These are phyloP conservation scores for Rhizomys pruinosus DNA, from an alignment of 2,113 vertebrate genomes.

Conservation along the genomic window DNA sequence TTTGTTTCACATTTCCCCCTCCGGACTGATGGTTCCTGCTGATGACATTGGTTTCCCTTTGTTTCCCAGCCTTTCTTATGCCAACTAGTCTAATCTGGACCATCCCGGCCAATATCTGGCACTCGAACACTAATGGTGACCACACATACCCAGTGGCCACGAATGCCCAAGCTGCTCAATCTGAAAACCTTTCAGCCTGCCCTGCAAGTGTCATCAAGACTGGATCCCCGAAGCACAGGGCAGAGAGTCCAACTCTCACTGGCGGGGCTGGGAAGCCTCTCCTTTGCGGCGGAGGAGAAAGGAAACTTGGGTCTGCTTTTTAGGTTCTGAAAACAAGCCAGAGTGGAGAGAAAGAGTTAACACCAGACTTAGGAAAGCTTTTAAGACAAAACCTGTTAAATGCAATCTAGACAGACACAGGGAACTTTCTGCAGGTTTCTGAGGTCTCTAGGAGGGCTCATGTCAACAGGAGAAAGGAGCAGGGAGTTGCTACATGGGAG, in stretches of 20 bases:
- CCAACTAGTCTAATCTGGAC: constrained; percentile 74
- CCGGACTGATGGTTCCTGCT: constrained; percentile 74
- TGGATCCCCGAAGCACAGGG: constrained; percentile 89
- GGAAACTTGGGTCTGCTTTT: constrained; percentile 92
- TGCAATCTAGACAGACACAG: constrained; percentile 87
- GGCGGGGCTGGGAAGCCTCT: constrained; percentile 89
- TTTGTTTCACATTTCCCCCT: constrained; percentile 76
- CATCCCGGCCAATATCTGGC: constrained; percentile 80
- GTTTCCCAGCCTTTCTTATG: constrained; percentile 77
- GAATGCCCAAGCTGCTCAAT: constrained; percentile 83
- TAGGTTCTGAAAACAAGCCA: constrained; percentile 91
- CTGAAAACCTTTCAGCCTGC: constrained; percentile 86
- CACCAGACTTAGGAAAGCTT: constrained; percentile 91
- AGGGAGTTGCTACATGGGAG: constrained; percentile 89
- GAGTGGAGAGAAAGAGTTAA: constrained; percentile 91
- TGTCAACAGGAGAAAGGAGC: constrained; percentile 84
- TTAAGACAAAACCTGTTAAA: constrained; percentile 90
- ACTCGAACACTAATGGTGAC: constrained; percentile 73
- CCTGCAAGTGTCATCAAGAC: constrained; percentile 89
- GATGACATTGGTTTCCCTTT: constrained; percentile 56
- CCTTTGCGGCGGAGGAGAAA: constrained; percentile 90
- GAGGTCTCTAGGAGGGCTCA: constrained; percentile 87
- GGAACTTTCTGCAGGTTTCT: constrained; percentile 87
- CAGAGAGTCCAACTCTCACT: constrained; percentile 90
- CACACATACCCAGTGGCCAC: constrained; percentile 78